Evolutionary conservation across 1,140 invertebrate genomes (phyloP), one percentile per base, ranked within the genome.

Genomic region (Daktulosphaira vitifoliae): DNA sequence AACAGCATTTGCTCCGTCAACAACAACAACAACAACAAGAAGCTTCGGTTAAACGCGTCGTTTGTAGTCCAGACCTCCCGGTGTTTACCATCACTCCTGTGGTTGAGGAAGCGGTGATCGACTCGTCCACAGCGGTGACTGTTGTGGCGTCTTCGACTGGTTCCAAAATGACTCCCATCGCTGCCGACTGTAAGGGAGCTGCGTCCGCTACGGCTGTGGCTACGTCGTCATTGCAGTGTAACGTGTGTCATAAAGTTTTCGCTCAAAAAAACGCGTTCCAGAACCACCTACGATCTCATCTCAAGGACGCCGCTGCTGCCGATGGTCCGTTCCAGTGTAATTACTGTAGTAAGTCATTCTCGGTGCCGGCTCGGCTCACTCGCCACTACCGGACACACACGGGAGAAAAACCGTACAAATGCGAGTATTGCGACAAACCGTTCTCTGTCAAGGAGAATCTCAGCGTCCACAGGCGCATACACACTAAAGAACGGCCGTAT

Each of bases 361-460:
- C 89, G 3, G 90, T 93, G 16, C 90, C 89, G 3, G 91, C 90
- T n/a, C 77, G 92, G 48, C 78, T 96, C 56, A 90, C 89, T 1
- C 83, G 92, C 7, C 93, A 96, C 74, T 93, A 93, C 75, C 81
- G 90, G 37, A 92, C 89, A 0, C 90, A 93, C 72, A 93, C 90
- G 0, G 90, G 93, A 2, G 87, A 88, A 72, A 83, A 85, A 56
- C 87, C 87, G 1, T 91, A 88, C 71, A 83, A 90, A 71, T 96
- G 92, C 75, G 92, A 96, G 71, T 93, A 89, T 73, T 96, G 93
- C 76, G 86, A 85, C 72, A 93, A 93, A 73, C 86, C 87, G 68
- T 93, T 93, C 73, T 92, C 89, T 68, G 90, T 92, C 2, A 94
- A 93, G 73, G 90, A 92, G 73, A 93, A 93, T 74, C 78, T 93